phyloP scores from a whole-genome alignment of 2,113 vertebrate genomes.

The Microtus oregoni region DNA sequence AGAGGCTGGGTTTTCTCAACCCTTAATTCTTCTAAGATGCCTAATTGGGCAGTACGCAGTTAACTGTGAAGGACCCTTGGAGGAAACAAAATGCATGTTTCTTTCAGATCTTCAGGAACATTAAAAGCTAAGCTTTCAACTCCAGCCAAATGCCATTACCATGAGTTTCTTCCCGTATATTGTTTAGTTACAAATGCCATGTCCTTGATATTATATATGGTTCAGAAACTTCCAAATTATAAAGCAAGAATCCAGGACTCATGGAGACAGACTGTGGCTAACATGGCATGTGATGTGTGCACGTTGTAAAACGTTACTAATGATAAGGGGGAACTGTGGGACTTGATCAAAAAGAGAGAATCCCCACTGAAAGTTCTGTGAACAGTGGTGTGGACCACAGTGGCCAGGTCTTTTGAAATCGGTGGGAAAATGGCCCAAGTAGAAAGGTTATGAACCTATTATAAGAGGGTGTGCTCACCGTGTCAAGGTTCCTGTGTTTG shows the following conservation, averaged over 20 bases:
- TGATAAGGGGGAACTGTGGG: neutral
- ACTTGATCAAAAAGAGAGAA: conserved; percentile 39
- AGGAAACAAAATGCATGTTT: conserved; percentile 68
- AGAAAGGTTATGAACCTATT: neutral
- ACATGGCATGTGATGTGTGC: conserved; percentile 13
- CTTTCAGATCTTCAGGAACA: conserved; percentile 75
- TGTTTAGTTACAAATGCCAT: conserved; percentile 65
- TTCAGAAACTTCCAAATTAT: conserved; percentile 67
- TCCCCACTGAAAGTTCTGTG: conserved; percentile 21
- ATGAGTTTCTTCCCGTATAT: conserved; percentile 60
- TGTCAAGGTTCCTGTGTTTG: neutral
- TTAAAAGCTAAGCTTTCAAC: conserved; percentile 77
- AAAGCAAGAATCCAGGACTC: conserved; percentile 75
- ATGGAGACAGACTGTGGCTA: conserved; percentile 70
- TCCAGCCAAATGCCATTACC: conserved; percentile 74
- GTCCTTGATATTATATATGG: conserved; percentile 65
- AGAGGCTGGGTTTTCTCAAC: conserved; percentile 75
- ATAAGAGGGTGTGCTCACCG: neutral
- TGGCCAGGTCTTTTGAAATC: neutral
- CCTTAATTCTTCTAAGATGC: conserved; percentile 73
- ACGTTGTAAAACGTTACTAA: conserved; percentile 38
- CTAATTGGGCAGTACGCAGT: conserved; percentile 76
- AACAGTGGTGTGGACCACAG: neutral
- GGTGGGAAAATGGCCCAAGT: neutral
- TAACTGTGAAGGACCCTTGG: conserved; percentile 71